Evolutionary conservation across 2,797 vertebrate genomes (phyloP).

Genomic region (Chelonia mydas): DNA sequence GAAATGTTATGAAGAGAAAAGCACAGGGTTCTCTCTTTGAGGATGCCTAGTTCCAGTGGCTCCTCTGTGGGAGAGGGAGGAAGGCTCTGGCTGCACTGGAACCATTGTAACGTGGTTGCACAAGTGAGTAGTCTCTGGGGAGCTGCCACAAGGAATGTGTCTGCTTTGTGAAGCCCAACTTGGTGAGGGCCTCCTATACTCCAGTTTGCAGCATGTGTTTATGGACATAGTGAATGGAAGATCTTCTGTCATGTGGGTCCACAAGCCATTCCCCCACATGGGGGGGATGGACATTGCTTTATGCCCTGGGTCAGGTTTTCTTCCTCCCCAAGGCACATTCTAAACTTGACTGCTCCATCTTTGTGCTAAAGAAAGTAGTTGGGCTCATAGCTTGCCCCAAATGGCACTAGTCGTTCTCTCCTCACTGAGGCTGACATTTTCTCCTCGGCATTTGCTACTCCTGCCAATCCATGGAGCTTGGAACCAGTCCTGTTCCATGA

Average conservation of each 20-base stretch:
- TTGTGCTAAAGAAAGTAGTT: too few species aligned
- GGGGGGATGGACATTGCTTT: neutral
- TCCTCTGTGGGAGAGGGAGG: neutral
- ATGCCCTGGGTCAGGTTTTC: neutral
- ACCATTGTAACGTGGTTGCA: neutral
- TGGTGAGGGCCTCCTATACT: neutral
- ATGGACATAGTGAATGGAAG: neutral
- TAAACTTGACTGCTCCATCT: neutral
- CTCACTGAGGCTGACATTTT: neutral
- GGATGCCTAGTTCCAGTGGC: neutral
- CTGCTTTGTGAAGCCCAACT: neutral
- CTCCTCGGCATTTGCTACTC: neutral
- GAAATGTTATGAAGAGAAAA: neutral
- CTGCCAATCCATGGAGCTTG: neutral
- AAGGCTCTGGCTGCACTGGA: neutral
- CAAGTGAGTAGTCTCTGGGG: neutral
- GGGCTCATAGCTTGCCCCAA: too few species aligned
- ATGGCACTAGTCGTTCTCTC: too few species aligned
- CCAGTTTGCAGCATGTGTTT: neutral
- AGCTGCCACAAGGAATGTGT: neutral
- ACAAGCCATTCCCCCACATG: neutral
- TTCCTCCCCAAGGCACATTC: neutral
- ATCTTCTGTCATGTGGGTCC: neutral
- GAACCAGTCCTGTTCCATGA: neutral
- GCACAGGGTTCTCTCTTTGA: neutral